Conservation (phyloP, 1,140 invertebrate species). For the Sesamia nonagrioides region DNA sequence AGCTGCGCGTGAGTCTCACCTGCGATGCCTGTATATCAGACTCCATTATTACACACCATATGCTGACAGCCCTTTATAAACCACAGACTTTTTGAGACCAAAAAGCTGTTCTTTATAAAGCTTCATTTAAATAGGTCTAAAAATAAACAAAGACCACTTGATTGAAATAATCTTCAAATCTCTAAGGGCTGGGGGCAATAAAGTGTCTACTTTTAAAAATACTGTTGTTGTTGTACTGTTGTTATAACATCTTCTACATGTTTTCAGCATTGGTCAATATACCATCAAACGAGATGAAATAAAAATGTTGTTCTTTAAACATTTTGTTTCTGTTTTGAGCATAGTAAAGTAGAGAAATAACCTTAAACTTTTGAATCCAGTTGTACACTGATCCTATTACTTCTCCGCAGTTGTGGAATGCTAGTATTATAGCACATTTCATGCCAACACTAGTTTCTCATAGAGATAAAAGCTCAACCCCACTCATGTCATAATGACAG, state of each 20-base stretch:
- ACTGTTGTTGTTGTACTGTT: too few relatives aligned
- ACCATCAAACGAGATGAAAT: too few relatives aligned
- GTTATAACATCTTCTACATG: too few relatives aligned
- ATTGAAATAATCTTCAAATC: not conserved
- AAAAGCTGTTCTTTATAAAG: slow-evolving; percentile 4
- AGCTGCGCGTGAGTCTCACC: slow-evolving; percentile 21
- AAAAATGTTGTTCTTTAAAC: too few relatives aligned
- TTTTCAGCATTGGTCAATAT: too few relatives aligned
- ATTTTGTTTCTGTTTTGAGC: too few relatives aligned
- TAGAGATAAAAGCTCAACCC: slow-evolving; percentile 29
- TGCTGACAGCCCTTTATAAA: slow-evolving; percentile 21
- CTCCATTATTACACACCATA: slow-evolving; percentile 33
- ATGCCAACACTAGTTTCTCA: not conserved
- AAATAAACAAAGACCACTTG: not conserved
- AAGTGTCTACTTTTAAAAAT: too few relatives aligned
- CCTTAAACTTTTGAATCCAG: too few relatives aligned
- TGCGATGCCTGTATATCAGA: slow-evolving; percentile 3
- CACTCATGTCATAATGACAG: slow-evolving; percentile 11
- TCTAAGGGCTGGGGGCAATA: too few relatives aligned
- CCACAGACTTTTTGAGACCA: slow-evolving; percentile 5
- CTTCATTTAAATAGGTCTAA: not conserved
- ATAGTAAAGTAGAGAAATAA: too few relatives aligned
- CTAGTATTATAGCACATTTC: not conserved
- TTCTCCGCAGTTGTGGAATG: too few relatives aligned
- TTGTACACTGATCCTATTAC: too few relatives aligned